Percentiles rank a stretch among this genome's conserved stretches.
These are phyloP conservation scores for Heterodera filipjevi DNA, from an alignment of 2,888 invertebrate species.

Conservation along the genomic window DNA sequence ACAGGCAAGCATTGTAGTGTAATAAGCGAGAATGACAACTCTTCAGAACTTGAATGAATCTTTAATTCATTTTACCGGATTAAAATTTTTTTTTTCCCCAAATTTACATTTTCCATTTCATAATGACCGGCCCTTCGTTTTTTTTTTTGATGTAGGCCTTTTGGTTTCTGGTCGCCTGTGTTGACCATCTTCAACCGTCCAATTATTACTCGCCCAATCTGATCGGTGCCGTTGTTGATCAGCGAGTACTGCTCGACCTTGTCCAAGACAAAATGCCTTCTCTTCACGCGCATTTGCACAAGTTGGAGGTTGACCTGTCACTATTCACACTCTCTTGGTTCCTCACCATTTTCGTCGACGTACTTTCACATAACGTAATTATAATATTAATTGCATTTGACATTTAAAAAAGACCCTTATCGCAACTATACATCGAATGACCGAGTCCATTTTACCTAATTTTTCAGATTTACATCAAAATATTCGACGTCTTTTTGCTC, in stretches of 20 bases:
- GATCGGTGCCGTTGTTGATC: conserved; percentile 70
- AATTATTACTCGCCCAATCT: conserved; percentile 70
- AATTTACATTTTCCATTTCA: too few relatives aligned
- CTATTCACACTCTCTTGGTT: conserved; percentile 72
- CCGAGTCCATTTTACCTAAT: conserved; percentile 10
- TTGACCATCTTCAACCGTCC: conserved; percentile 69
- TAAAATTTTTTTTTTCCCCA: too few relatives aligned
- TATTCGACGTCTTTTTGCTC: conserved; percentile 71
- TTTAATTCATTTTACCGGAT: too few relatives aligned
- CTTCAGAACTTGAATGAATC: too few relatives aligned
- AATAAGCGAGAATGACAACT: too few relatives aligned
- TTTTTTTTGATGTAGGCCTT: conserved; percentile 68
- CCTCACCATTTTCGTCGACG: conserved; percentile 65
- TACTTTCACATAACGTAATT: conserved; percentile 20
- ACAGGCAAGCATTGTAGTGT: background rate
- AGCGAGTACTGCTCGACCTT: conserved; percentile 70
- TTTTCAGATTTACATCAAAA: conserved; percentile 67
- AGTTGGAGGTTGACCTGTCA: conserved; percentile 67
- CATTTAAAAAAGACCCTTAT: background rate
- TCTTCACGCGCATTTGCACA: conserved; percentile 67
- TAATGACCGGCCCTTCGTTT: too few relatives aligned
- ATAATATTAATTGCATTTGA: background rate
- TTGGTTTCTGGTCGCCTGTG: conserved; percentile 69
- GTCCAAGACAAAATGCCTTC: conserved; percentile 70
- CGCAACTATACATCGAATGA: too few relatives aligned